phyloP scores from a whole-genome alignment of 2,797 vertebrate species.

The Capromys pilorides region DNA sequence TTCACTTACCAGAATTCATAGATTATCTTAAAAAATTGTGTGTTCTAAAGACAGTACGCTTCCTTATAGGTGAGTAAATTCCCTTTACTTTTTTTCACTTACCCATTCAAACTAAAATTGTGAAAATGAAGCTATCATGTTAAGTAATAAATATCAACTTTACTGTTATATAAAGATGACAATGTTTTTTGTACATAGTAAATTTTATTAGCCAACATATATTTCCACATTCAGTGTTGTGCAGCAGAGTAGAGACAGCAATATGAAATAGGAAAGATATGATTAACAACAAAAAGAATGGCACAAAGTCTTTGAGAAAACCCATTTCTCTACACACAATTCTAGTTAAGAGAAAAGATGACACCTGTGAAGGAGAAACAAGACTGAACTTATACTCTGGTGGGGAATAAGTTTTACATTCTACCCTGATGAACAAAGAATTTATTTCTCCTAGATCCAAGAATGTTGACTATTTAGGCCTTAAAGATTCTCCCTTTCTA shows the following conservation, averaged over 20 bases:
- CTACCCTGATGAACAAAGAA: neutral
- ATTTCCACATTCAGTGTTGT: neutral
- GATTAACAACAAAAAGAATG: neutral
- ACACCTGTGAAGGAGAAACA: neutral
- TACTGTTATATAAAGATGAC: neutral
- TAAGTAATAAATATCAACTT: neutral
- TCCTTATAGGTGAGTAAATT: neutral
- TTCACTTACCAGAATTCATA: neutral
- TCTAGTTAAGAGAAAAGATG: neutral
- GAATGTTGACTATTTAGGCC: neutral
- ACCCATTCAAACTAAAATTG: neutral
- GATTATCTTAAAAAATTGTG: neutral
- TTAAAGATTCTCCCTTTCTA: neutral
- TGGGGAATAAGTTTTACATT: neutral
- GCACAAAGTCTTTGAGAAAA: neutral
- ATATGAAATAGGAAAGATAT: neutral
- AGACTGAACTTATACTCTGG: neutral
- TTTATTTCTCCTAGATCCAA: neutral
- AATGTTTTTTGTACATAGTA: neutral
- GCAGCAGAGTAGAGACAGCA: rapidly evolving
- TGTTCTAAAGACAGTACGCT: neutral
- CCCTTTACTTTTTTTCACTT: neutral
- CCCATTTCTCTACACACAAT: neutral
- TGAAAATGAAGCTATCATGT: neutral
- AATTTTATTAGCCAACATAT: neutral